Conservation (phyloP, 2,113 vertebrate genomes). For the Hypanus sabinus region DNA sequence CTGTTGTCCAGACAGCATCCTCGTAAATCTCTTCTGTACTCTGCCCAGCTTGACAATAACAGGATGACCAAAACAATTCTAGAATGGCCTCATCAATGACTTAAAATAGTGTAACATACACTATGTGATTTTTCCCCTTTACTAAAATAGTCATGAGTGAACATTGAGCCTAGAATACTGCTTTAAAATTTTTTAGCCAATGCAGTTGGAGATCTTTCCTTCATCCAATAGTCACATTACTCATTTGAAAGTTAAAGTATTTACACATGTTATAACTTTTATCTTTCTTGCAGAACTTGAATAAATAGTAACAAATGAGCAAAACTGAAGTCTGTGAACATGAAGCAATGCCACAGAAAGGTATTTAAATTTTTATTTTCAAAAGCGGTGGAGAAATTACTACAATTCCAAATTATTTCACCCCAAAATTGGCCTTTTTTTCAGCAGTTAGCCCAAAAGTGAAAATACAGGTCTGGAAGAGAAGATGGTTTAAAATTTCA, state of each 20-base stretch:
- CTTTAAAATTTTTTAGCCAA: no score
- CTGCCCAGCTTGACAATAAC: no score
- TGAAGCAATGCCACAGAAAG: conserved; percentile 7
- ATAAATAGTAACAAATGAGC: background rate
- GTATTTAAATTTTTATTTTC: background rate
- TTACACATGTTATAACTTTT: background rate
- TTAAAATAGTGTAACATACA: no score
- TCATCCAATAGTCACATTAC: background rate
- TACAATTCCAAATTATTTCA: background rate
- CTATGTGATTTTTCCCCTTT: no score
- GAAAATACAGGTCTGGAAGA: background rate
- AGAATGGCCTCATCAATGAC: no score
- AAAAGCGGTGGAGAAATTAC: background rate
- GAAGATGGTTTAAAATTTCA: background rate
- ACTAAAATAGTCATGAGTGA: no score
- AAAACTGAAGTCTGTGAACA: background rate
- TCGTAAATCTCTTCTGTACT: no score
- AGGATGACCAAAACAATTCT: no score
- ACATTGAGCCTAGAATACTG: no score
- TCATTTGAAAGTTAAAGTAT: background rate
- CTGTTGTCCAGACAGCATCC: no score
- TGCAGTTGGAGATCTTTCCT: no score
- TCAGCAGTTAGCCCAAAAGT: background rate
- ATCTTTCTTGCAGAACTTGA: background rate
- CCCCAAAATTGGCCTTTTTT: background rate